These are phyloP conservation scores for Tridacna gigas DNA, from an alignment of 2,888 invertebrate genomes.

Conservation along the genomic window DNA sequence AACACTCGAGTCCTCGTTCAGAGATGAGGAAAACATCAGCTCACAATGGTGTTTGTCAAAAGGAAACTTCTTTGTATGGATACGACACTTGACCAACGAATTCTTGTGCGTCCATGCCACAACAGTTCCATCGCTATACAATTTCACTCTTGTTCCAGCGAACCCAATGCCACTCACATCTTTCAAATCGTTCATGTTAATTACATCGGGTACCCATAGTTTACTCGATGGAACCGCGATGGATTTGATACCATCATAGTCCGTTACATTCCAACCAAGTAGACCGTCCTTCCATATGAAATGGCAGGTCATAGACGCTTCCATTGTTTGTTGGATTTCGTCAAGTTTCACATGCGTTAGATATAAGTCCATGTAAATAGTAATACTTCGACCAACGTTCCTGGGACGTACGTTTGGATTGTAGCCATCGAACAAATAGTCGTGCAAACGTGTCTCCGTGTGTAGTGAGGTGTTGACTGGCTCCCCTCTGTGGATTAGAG, in stretches of 20 bases:
- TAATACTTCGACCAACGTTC: background rate
- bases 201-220: background rate
- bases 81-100: background rate
- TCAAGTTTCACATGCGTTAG: background rate
- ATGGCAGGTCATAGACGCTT: background rate
- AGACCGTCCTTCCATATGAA: background rate
- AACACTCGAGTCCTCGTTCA: background rate
- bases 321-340: background rate
- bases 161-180: background rate
- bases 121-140: background rate
- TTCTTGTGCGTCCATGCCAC: background rate
- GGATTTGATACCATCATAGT: background rate
- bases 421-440: background rate
- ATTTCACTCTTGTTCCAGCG: background rate
- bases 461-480: background rate
- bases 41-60: conserved; percentile 1
- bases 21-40: background rate
- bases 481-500: background rate
- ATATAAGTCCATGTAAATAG: background rate
- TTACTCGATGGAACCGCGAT: background rate
- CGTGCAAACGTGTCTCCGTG: background rate
- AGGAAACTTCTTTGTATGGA: background rate
- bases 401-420: background rate
- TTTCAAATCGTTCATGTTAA: background rate
- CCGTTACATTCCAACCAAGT: background rate